These are phyloP conservation scores for Cyprinella venusta DNA, from an alignment of 2,797 vertebrate genomes.

Conservation along the genomic window DNA sequence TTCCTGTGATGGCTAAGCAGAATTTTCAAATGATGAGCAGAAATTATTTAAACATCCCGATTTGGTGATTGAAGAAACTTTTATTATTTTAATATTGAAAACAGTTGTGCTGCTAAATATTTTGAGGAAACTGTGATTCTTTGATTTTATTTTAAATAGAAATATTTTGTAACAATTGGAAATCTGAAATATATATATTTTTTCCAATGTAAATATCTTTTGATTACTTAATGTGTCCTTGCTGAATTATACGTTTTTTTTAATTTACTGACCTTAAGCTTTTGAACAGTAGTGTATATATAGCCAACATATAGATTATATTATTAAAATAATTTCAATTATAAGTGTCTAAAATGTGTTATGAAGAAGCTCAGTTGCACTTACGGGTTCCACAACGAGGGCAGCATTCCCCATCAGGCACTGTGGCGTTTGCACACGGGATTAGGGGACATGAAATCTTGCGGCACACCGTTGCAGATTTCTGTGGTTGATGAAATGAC, in stretches of 20 bases:
- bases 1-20: neutral
- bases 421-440: slow-evolving; percentile 87
- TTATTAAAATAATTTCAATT: neutral
- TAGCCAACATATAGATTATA: neutral
- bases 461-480: slow-evolving; percentile 86
- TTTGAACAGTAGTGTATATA: neutral
- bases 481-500: slow-evolving; percentile 69
- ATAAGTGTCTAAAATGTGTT: neutral
- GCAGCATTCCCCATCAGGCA: slow-evolving; percentile 91
- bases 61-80: neutral
- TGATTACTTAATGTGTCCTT: neutral
- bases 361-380: slow-evolving; percentile 63
- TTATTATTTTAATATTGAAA: neutral
- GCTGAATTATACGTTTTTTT: neutral
- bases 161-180: neutral
- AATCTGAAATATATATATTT: neutral
- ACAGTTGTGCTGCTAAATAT: neutral
- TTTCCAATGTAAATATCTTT: neutral
- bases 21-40: neutral
- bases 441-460: slow-evolving; percentile 89
- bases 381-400: slow-evolving; percentile 86
- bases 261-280: neutral
- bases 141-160: slow-evolving; percentile 35
- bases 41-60: neutral
- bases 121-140: neutral